Evolutionary conservation across 1,140 invertebrate genomes (phyloP).

Genomic region (Ectropis grisescens): DNA sequence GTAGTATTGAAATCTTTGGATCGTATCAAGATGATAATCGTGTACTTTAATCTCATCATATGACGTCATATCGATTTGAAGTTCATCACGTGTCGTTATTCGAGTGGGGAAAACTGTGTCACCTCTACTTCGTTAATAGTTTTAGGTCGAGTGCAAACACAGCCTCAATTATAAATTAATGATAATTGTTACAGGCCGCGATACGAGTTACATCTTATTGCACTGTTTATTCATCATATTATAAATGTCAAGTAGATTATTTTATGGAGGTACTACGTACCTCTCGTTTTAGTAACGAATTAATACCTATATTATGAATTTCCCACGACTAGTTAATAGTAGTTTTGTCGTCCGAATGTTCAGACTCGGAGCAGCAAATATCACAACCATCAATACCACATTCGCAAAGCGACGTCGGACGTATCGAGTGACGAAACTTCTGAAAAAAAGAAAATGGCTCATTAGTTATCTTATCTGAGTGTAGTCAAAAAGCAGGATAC

Average conservation of each 20-base stretch:
- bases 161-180: slow-evolving; percentile 36
- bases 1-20: too few species aligned
- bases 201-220: slow-evolving; percentile 36
- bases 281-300: too few species aligned
- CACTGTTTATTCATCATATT: slow-evolving; percentile 43
- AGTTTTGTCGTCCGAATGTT: slow-evolving; percentile 47
- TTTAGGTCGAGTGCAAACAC: slow-evolving; percentile 35
- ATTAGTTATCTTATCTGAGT: slow-evolving; percentile 4
- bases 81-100: too few species aligned
- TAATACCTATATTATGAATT: too few species aligned
- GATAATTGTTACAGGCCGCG: slow-evolving; percentile 36
- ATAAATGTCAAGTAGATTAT: slow-evolving; percentile 4
- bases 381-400: slow-evolving; percentile 57
- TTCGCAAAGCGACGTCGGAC: slow-evolving; percentile 50
- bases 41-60: too few species aligned
- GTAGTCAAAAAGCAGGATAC: too few species aligned
- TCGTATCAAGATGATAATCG: too few species aligned
- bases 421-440: slow-evolving; percentile 57
- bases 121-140: too few species aligned
- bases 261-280: too few species aligned
- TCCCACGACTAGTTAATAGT: slow-evolving; percentile 43
- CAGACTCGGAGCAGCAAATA: slow-evolving; percentile 57
- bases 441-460: slow-evolving; percentile 27
- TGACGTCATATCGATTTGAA: too few species aligned
- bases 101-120: too few species aligned